Conservation (phyloP, 2,888 invertebrate species). For the Lampropteryx suffumata region DNA sequence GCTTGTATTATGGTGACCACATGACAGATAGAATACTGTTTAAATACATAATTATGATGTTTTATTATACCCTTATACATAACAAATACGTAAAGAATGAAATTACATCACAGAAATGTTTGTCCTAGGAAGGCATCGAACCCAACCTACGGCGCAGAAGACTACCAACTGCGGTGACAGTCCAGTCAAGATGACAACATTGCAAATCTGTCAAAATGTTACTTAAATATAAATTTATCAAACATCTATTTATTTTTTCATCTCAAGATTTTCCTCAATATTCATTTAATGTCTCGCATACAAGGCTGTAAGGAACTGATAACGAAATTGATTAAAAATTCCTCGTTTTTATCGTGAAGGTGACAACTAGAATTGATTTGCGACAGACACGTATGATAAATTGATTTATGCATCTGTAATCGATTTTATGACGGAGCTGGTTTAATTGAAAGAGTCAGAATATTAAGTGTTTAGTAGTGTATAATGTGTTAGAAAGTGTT, state of each 20-base stretch:
- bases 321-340: slow-evolving; percentile 35
- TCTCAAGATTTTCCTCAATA: slow-evolving; percentile 4
- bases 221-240: too few relatives aligned
- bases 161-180: too few relatives aligned
- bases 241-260: not conserved
- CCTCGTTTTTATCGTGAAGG: slow-evolving; percentile 54
- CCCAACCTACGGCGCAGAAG: too few relatives aligned
- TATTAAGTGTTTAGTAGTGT: slow-evolving; percentile 20
- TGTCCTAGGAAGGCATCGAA: too few relatives aligned
- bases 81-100: too few relatives aligned
- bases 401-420: slow-evolving; percentile 66
- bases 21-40: too few relatives aligned
- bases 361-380: slow-evolving; percentile 78
- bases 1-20: too few relatives aligned
- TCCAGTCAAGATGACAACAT: too few relatives aligned
- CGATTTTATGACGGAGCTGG: slow-evolving; percentile 53
- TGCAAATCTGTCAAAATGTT: too few relatives aligned
- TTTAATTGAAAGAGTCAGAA: slow-evolving; percentile 47
- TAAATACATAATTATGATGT: too few relatives aligned
- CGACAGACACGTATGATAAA: slow-evolving; percentile 72
- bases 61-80: too few relatives aligned
- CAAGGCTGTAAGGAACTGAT: slow-evolving; percentile 25
- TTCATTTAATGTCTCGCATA: slow-evolving; percentile 15
- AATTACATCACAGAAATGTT: too few relatives aligned
- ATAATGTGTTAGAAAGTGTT: slow-evolving; percentile 5